Evolutionary conservation across 2,113 vertebrate genomes (phyloP), one percentile per base, ranked within the genome.

Genomic region (Oryzias melastigma): DNA sequence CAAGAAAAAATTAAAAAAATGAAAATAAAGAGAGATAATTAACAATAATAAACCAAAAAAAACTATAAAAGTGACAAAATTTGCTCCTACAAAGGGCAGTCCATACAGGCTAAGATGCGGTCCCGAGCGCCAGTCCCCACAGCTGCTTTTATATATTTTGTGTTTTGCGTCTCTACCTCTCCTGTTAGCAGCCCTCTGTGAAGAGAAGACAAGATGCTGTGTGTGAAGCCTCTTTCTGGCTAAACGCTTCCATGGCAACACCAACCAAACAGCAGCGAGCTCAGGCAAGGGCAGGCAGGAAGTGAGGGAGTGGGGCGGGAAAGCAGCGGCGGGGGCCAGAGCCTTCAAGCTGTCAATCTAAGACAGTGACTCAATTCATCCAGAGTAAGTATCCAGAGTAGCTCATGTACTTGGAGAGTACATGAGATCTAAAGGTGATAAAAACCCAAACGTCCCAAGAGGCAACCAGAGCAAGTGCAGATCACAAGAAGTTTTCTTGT

Each of bases 131-230:
- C 81, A 84, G 77, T 87, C 84, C 72, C 24, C 71, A 48, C 66
- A 55, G 83, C 75, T 70, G 73, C 76, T 55, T 71, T 84, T 67
- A 49, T 71, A 72, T 49, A 68, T 53, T 69, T 70, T 68, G 65
- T 65, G 82, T 68, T 82, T 78, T 80, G 89, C 86, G 71, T 92
- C 87, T 88, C 88, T 60, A 71, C 58, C 68, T 68, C 89, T 90
- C 90, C 86, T 78, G 85, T 91, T 92, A 85, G 87, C 85, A 72
- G 85, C 67, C 70, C 89, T 95, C 95, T 98, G 94, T 83, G 93
- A 94, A 95, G 90, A 93, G 93, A 98, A 96, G 92, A 98, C 89
- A 97, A 95, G 90, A 98, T 83, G 91, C 88, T 92, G 91, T 81
- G 83, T 91, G 93, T 94, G 87, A 95, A 93, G 92, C 91, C 90